Conservation (phyloP, 2,113 vertebrate genomes). For the Bubo bubo region DNA sequence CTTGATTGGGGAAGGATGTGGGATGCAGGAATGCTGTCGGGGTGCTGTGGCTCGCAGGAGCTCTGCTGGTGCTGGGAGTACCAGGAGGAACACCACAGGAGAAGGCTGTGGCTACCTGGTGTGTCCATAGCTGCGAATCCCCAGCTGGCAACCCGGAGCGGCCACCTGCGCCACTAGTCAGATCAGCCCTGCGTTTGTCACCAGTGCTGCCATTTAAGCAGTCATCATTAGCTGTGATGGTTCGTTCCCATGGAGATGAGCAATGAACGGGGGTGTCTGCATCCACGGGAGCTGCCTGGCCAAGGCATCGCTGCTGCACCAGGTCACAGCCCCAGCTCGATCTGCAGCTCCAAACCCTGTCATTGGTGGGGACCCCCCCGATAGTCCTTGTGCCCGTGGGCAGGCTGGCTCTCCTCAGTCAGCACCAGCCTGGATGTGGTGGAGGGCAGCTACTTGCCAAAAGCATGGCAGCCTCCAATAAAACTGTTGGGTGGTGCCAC, state of each 20-base stretch:
- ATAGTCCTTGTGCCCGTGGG: rapidly evolving
- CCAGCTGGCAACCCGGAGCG: background rate
- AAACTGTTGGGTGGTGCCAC: background rate
- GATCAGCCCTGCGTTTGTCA: background rate
- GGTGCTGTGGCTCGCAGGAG: background rate
- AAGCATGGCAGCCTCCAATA: background rate
- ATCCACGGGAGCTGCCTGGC: background rate
- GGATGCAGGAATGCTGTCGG: background rate
- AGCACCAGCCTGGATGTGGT: background rate
- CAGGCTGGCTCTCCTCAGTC: background rate
- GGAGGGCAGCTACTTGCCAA: background rate
- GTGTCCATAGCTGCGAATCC: rapidly evolving
- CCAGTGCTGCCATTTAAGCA: background rate
- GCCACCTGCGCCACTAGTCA: rapidly evolving
- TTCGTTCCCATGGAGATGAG: conserved; percentile 57
- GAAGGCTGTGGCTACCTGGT: rapidly evolving
- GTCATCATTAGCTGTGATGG: conserved; percentile 26
- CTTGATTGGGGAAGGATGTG: rapidly evolving
- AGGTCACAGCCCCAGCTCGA: background rate
- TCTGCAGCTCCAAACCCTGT: background rate
- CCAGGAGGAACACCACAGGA: rapidly evolving
- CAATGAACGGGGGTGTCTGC: background rate
- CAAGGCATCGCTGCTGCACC: background rate
- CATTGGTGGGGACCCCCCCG: background rate
- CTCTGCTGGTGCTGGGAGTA: background rate